Percentiles rank a stretch among this genome's conserved stretches.
These are phyloP conservation scores for Bothrops jararaca DNA, from an alignment of 2,113 vertebrate species.

Conservation along the genomic window DNA sequence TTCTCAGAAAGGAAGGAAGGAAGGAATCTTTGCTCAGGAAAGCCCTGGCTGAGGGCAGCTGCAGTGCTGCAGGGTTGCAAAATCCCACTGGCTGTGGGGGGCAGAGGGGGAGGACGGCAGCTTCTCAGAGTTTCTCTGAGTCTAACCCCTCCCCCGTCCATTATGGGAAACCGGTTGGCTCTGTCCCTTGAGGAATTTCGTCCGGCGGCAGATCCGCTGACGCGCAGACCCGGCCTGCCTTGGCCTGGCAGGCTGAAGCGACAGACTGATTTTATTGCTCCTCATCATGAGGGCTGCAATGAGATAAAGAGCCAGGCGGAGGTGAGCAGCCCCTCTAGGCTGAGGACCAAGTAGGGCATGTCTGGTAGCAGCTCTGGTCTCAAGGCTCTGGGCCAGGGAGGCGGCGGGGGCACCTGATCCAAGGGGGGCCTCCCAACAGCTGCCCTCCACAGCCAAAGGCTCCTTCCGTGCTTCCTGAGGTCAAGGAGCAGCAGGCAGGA, in stretches of 20 bases:
- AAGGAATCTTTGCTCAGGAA: background rate
- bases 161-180: background rate
- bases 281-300: background rate
- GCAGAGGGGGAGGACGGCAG: background rate
- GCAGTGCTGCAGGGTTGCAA: background rate
- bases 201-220: background rate
- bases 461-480: background rate
- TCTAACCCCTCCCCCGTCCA: background rate
- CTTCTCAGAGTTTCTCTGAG: background rate
- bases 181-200: background rate
- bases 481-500: background rate
- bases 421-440: background rate
- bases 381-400: background rate
- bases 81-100: too few relatives aligned
- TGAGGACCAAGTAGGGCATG: background rate
- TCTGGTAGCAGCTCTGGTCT: background rate
- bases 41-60: background rate
- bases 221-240: background rate
- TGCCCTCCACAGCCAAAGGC: background rate
- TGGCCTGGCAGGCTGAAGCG: background rate
- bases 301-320: background rate
- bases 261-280: background rate
- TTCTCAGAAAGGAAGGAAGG: background rate
- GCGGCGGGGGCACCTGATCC: background rate
- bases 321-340: background rate